Conservation (phyloP, 2,113 vertebrate genomes). For the Sinocyclocheilus maitianheensis region DNA sequence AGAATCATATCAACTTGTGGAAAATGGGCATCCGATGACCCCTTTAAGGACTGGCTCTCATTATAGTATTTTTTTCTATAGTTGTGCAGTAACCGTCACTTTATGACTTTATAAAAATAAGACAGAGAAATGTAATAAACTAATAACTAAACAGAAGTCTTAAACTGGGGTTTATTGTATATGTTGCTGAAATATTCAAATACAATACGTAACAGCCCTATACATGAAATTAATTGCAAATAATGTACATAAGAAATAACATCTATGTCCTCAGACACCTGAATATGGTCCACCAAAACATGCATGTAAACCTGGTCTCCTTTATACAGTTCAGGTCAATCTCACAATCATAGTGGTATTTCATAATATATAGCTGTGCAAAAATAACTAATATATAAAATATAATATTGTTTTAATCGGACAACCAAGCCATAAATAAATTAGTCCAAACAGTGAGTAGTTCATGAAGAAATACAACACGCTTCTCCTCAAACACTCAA, state of each 20-base stretch:
- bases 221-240: slow-evolving; percentile 49
- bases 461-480: slow-evolving; percentile 60
- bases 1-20: too few species aligned
- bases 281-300: slow-evolving; percentile 53
- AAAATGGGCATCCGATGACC: too few species aligned
- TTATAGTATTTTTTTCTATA: too few species aligned
- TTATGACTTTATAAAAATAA: background rate
- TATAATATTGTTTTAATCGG: slow-evolving; percentile 74
- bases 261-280: slow-evolving; percentile 34
- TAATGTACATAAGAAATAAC: slow-evolving; percentile 67
- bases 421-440: slow-evolving; percentile 82
- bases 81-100: background rate
- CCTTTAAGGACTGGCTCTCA: too few species aligned
- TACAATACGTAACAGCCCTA: slow-evolving; percentile 50
- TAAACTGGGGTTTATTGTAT: slow-evolving; percentile 42
- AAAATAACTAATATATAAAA: slow-evolving; percentile 85
- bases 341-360: slow-evolving; percentile 56
- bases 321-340: slow-evolving; percentile 61
- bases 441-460: slow-evolving; percentile 57
- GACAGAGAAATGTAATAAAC: background rate
- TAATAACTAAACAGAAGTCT: background rate
- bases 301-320: slow-evolving; percentile 60
- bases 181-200: slow-evolving; percentile 46
- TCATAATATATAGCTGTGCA: slow-evolving; percentile 80
- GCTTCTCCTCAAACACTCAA: slow-evolving; percentile 37